Percentiles rank a stretch among this genome's conserved stretches.
These are phyloP conservation scores for Parus major DNA, from an alignment of 2,113 vertebrate genomes.

Conservation along the genomic window DNA sequence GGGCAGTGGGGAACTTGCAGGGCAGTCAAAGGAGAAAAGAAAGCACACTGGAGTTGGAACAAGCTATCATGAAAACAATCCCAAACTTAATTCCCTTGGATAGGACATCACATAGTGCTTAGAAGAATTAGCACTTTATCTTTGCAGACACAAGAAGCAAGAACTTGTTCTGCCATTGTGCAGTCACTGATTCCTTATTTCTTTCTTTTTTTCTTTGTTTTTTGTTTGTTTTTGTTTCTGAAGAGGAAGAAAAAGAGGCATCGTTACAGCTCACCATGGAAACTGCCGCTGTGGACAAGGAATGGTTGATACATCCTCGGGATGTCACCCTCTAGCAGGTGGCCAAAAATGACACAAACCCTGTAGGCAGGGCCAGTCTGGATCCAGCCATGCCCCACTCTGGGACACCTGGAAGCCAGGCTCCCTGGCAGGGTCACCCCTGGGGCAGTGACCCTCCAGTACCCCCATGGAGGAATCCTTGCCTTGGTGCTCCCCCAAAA, in stretches of 20 bases:
- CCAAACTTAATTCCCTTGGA: neutral
- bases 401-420: neutral
- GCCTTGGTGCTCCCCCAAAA: neutral
- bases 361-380: neutral
- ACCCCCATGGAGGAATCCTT: fast-evolving
- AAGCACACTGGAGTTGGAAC: neutral
- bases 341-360: neutral
- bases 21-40: neutral
- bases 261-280: neutral
- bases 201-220: neutral
- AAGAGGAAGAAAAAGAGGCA: neutral
- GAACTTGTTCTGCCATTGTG: neutral
- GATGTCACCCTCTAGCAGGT: neutral
- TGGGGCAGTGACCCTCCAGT: neutral
- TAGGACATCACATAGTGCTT: neutral
- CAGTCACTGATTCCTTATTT: neutral
- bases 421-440: neutral
- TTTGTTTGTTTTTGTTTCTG: neutral
- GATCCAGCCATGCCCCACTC: neutral
- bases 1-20: neutral
- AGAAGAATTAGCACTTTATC: slow-evolving; percentile 10
- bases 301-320: fast-evolving
- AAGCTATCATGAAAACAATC: neutral
- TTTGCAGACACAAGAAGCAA: neutral
- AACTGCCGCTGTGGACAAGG: neutral